A percentile compares a stretch with the other conserved stretches of the same genome.
These are phyloP conservation scores for Dallia pectoralis DNA, from an alignment of 2,797 vertebrate species.

Conservation along the genomic window DNA sequence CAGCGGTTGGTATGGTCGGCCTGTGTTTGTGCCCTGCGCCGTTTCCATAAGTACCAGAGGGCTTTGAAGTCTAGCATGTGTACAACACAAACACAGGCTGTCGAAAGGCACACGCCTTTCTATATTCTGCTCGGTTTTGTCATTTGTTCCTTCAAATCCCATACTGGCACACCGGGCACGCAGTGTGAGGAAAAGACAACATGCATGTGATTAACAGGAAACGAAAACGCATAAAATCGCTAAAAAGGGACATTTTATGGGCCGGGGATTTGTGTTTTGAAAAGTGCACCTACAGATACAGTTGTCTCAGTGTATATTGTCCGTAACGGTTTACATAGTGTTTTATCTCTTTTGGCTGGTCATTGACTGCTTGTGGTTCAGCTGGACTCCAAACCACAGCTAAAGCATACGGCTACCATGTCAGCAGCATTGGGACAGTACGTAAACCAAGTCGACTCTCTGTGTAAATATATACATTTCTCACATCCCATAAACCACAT, in stretches of 20 bases:
- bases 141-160: constrained; percentile 47
- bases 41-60: constrained; percentile 57
- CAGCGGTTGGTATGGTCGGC: constrained; percentile 66
- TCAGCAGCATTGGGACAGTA: background rate
- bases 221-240: background rate
- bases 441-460: background rate
- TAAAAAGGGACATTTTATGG: background rate
- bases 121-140: constrained; percentile 57
- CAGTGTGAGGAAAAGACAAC: background rate
- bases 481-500: constrained; percentile 16
- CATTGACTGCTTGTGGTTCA: background rate
- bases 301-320: no score
- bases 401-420: background rate
- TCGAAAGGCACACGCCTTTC: constrained; percentile 50
- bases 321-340: background rate
- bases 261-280: background rate
- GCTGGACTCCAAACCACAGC: background rate
- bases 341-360: background rate
- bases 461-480: background rate
- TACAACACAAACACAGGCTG: constrained; percentile 58
- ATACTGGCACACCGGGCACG: constrained; percentile 21
- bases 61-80: constrained; percentile 58
- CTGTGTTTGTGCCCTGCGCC: constrained; percentile 62
- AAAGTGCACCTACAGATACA: background rate
- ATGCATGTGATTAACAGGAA: background rate